Evolutionary conservation across 2,113 vertebrate genomes (phyloP), one percentile per base, ranked within the genome.

Genomic region (Pogona vitticeps): DNA sequence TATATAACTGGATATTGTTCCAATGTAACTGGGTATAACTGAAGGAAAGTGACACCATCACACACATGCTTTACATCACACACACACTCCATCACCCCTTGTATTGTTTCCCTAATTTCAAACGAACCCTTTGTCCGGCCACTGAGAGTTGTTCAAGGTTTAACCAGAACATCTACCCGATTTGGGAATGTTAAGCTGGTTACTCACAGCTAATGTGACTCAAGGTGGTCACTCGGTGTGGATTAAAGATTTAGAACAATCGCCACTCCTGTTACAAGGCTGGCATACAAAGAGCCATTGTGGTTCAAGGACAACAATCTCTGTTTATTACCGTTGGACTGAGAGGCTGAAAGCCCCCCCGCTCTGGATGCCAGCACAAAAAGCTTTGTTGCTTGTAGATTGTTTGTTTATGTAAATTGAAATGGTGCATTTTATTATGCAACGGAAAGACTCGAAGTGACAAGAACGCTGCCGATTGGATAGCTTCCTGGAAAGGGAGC

Each of bases 211-310:
- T 92, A 81, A 94, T 90, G 71, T 92, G 88, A 82, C 61, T 91
- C 95, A 96, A 95, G 94, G 96, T 96, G 95, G 97, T 97, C 97
- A 98, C 95, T 97, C 95, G 94, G 85, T 67, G 76, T 76, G 96
- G 98, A 98, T 98, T 98, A 97, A 95, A 92, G 96, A 94, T 93
- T 84, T 91, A 84, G 95, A 93, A 98, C 97, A 98, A 98, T 96
- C 82, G 70, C 83, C 52, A 86, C 91, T 93, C 95, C 97, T 97
- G 97, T 97, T 96, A 92, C 91, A 92, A 89, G 91, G 96, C 95
- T 40, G 92, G 85, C 89, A 65, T 91, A 99, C 98, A 99, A 98
- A 98, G 96, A 78, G 70, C 94, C 96, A 86, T 98, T 98, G 97
- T 98, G 95, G 92, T 84, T 63, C 0, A 75, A 94, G 95, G 89